Evolutionary conservation across 2,113 vertebrate species (phyloP).

Genomic region (Grammomys dolichurus): DNA sequence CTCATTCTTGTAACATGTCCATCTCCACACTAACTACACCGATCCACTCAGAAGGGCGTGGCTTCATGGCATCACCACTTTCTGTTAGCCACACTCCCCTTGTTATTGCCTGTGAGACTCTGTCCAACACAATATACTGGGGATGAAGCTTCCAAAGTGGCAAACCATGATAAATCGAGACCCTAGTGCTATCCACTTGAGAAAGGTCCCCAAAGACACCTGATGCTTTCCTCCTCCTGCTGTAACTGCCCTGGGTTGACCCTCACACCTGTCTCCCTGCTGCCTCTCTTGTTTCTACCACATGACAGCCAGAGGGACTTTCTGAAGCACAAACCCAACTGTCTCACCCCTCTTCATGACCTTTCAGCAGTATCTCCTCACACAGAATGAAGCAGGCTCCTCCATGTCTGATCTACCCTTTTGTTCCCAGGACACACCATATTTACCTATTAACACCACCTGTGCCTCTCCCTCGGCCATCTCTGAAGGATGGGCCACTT

Average conservation of each 20-base stretch:
- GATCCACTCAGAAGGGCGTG: neutral
- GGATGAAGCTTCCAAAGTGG: accelerated
- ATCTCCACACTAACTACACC: neutral
- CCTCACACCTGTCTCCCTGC: neutral
- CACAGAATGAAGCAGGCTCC: neutral
- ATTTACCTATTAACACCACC: neutral
- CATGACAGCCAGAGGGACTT: neutral
- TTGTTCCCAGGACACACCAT: neutral
- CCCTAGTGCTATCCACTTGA: neutral
- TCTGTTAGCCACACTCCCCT: too few relatives aligned
- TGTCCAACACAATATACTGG: neutral
- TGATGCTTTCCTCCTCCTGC: neutral
- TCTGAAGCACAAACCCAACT: neutral
- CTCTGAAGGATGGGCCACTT: neutral
- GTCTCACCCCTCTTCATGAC: neutral
- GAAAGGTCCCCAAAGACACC: neutral
- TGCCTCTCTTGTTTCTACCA: neutral
- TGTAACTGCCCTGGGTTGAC: neutral
- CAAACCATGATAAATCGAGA: neutral
- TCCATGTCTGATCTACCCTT: neutral
- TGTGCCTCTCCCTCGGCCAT: accelerated
- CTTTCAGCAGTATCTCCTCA: neutral
- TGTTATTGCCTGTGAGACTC: neutral
- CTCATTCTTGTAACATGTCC: neutral
- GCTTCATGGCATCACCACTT: too few relatives aligned